phyloP scores from a whole-genome alignment of 2,797 vertebrate species.

The Leptoclinus maculatus region DNA sequence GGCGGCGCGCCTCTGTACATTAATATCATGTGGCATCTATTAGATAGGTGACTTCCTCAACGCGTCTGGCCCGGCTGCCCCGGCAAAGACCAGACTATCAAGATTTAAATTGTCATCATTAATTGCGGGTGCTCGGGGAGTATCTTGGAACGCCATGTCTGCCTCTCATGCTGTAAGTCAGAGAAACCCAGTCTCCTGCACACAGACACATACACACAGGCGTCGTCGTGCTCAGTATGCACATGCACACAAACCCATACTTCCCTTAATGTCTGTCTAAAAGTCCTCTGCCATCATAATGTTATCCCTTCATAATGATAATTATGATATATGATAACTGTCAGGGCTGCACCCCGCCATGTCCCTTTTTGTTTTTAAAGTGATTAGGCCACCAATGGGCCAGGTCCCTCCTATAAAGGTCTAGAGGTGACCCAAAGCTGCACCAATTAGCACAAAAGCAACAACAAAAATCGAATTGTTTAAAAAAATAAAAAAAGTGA shows the following conservation, averaged over 20 bases:
- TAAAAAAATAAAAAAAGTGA: not conserved
- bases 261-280: not conserved
- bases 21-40: constrained; percentile 81
- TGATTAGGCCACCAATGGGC: not conserved
- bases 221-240: not conserved
- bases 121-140: constrained; percentile 66
- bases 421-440: not conserved
- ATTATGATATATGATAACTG: not conserved
- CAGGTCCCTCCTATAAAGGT: not conserved
- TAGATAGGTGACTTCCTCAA: constrained; percentile 76
- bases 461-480: not conserved
- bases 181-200: constrained; percentile 7
- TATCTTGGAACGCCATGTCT: constrained; percentile 39
- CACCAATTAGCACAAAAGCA: not conserved
- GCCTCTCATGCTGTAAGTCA: constrained; percentile 16
- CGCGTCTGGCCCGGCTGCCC: constrained; percentile 48
- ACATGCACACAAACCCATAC: not conserved
- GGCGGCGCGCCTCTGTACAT: constrained; percentile 65
- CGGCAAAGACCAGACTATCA: constrained; percentile 52
- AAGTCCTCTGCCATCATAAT: not conserved
- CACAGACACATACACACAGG: not conserved
- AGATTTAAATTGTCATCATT: constrained; percentile 76
- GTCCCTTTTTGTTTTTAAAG: not conserved
- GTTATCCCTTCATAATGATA: not conserved
- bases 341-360: not conserved